Conservation (phyloP, 2,888 invertebrate genomes). For the Teleiodes luculella region DNA sequence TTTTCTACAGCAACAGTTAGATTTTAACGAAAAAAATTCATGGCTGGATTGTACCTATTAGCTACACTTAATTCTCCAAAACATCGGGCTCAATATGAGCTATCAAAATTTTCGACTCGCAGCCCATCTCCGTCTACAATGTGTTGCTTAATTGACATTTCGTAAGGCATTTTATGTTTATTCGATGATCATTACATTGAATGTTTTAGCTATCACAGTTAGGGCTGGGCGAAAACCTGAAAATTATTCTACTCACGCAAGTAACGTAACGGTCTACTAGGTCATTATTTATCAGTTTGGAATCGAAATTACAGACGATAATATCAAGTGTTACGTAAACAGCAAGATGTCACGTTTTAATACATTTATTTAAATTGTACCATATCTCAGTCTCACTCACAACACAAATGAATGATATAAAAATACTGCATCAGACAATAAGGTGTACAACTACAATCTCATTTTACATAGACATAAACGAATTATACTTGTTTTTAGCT, state of each 20-base stretch:
- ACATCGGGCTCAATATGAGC: constrained; percentile 77
- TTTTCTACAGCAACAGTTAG: constrained; percentile 52
- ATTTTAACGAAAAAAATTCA: constrained; percentile 57
- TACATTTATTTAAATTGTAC: constrained; percentile 57
- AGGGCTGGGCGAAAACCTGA: constrained; percentile 77
- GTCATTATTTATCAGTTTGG: constrained; percentile 50
- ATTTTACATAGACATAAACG: constrained; percentile 42
- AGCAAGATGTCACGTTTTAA: too few relatives aligned
- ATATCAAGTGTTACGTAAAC: constrained; percentile 63
- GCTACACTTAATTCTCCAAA: constrained; percentile 64
- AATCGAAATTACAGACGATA: constrained; percentile 42
- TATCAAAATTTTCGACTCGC: constrained; percentile 66
- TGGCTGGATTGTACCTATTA: constrained; percentile 68
- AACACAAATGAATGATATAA: constrained; percentile 69
- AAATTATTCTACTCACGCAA: constrained; percentile 71
- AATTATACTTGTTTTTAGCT: constrained; percentile 47
- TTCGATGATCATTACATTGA: constrained; percentile 13
- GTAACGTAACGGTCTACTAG: constrained; percentile 66
- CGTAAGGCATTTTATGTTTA: constrained; percentile 23
- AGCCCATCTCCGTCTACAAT: constrained; percentile 57
- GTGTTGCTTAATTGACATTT: constrained; percentile 56
- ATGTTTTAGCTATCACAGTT: constrained; percentile 60
- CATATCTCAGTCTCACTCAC: constrained; percentile 74
- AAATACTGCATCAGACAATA: constrained; percentile 72
- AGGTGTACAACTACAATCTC: constrained; percentile 38